phyloP scores from a whole-genome alignment of 2,113 vertebrate genomes.

The Atractosteus spatula region DNA sequence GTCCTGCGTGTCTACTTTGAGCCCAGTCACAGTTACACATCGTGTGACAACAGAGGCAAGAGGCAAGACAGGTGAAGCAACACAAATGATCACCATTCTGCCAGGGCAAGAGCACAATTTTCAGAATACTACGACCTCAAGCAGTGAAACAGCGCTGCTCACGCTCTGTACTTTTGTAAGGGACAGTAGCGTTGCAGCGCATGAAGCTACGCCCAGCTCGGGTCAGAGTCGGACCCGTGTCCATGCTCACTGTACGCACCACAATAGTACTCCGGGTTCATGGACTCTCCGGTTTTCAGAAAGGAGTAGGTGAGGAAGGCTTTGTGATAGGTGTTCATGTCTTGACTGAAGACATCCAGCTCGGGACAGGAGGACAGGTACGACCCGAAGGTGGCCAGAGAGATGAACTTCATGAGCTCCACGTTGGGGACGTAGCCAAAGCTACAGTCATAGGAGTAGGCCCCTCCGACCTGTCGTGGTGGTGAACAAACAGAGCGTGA shows the following conservation, averaged over 20 bases:
- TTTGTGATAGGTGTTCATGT: slow-evolving; percentile 91
- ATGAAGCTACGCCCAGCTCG: no score
- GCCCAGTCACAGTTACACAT: no score
- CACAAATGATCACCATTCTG: no score
- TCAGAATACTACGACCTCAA: no score
- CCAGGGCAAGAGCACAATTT: no score
- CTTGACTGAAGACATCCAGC: slow-evolving; percentile 65
- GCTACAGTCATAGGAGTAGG: slow-evolving; percentile 94
- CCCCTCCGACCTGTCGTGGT: slow-evolving; percentile 80
- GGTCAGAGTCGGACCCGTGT: no score
- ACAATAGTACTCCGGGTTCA: slow-evolving; percentile 90
- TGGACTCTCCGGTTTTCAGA: slow-evolving; percentile 83
- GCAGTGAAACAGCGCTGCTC: no score
- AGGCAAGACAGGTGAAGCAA: no score
- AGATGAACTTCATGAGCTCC: slow-evolving; percentile 98
- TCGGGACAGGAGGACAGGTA: slow-evolving; percentile 90
- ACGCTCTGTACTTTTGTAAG: no score
- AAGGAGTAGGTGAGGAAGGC: slow-evolving; percentile 94
- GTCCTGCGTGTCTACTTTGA: no score
- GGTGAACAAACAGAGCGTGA: not conserved
- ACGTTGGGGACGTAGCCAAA: slow-evolving; percentile 96
- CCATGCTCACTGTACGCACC: slow-evolving; percentile 64
- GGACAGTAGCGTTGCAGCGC: no score
- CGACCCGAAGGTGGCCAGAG: slow-evolving; percentile 92
- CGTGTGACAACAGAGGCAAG: no score